Evolutionary conservation across 1,140 invertebrate species (phyloP), one percentile per base, ranked within the genome.

Genomic region (Scaptomyza hsui): DNA sequence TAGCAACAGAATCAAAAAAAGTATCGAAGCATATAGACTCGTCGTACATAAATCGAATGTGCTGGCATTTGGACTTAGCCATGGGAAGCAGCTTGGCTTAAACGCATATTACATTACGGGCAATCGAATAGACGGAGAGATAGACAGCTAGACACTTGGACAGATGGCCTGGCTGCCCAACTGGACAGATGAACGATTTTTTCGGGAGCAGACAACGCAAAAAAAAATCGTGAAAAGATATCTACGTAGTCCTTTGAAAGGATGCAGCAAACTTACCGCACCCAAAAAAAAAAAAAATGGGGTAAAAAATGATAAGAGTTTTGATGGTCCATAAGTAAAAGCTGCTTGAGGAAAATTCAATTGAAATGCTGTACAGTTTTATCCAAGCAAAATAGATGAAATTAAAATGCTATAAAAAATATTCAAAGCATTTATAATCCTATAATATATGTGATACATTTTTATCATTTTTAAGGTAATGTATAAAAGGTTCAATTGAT

Each of bases 11-110:
- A 68, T 67, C 79, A 49, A 59, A 63, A 79, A 79, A 79, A 79
- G 75, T 83, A 83, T 78, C 72, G 65, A 75, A 57, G 65, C 79
- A 83, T 82, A 72, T 75, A 78, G 18, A 41, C 1, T 29, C 24
- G 24, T 9, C 26, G 26, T 39, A 41, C 32, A 56, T 55, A 63
- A 82, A 82, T 78, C 79, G 79, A 82, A 78, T 83, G 68, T 68
- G 64, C 60, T 45, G 56, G 57, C 57, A 59, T 71, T 62, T 69
- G 19, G 48, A 55, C 19, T 42, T 49, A 48, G 42, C 55, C 55
- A 51, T 49, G 41, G 48, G 60, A 60, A 45, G 48, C 53, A 16
- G 52, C 65, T 62, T 65, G 26, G 24, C 47, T 52, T 53, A 59
- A 72, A 60, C 70, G 70, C 70, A 72, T 61, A 72, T 72, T 72